Evolutionary conservation across 2,113 vertebrate species (phyloP), one percentile per base, ranked within the genome.

Genomic region (Thinocorus orbignyianus): DNA sequence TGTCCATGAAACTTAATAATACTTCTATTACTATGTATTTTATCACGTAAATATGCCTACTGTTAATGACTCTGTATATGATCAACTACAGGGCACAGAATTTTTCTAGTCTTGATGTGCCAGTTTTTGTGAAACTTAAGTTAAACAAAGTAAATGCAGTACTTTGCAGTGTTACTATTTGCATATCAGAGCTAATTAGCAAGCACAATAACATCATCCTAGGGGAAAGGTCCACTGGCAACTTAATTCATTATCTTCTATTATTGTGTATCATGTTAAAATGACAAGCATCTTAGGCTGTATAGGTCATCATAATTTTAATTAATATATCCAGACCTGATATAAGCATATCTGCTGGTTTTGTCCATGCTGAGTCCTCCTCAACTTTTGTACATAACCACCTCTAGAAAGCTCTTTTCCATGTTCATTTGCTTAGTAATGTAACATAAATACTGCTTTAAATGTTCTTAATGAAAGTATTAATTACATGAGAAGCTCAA

Each of bases 181-280:
- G 98, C 98, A 98, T 99, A 98, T 98, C 97, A 96, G 97, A 97
- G 94, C 97, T 99, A 99, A 99, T 99, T 99, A 99, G 98, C 98
- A 98, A 97, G 97, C 98, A 97, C 97, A 98, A 96, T 97, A 97
- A 88, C 91, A 94, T 94, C 85, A 88, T 97, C 98, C 97, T 93
- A 74, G 80, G 98, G 98, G 98, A 98, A 92, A 84, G 52, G 71
- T 92, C 81, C 81, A 90, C 89, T 82, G 86, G 95, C 97, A 98
- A 94, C 95, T 97, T 96, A 95, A 97, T 98, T 98, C 95, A 98
- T 97, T 98, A 97, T 97, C 96, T 97, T 97, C 97, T 97, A 94
- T 98, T 96, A 98, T 95, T 98, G 94, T 92, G 94, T 77, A 96
- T 93, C 91, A 66, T 96, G 96, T 98, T 98, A 98, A 98, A 98